Conservation (phyloP, 2,888 invertebrate genomes). For the Tipula unca region DNA sequence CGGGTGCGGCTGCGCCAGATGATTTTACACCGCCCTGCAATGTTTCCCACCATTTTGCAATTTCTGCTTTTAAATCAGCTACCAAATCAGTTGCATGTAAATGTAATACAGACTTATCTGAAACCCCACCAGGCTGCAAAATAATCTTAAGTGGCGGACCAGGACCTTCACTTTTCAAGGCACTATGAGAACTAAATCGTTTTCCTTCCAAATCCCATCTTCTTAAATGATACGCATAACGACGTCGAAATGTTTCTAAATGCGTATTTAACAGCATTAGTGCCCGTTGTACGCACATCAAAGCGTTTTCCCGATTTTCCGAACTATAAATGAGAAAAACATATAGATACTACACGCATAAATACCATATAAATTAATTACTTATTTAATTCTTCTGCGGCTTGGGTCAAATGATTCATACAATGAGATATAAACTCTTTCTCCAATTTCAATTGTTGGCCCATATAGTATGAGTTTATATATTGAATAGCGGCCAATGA, state of each 20-base stretch:
- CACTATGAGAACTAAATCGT: conserved; percentile 66
- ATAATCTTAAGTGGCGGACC: conserved; percentile 66
- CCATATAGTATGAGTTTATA: conserved; percentile 89
- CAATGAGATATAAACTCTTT: conserved; percentile 89
- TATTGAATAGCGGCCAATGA: conserved; percentile 93
- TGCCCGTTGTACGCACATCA: conserved; percentile 85
- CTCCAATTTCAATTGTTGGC: conserved; percentile 81
- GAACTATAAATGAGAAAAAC: conserved; percentile 29
- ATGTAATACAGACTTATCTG: conserved; percentile 73
- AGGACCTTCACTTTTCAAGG: conserved; percentile 43
- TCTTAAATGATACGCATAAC: conserved; percentile 81
- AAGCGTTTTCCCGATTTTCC: conserved; percentile 59
- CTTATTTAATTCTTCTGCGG: conserved; percentile 60
- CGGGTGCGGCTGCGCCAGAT: conserved; percentile 44
- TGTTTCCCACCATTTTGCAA: conserved; percentile 91
- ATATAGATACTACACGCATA: not conserved
- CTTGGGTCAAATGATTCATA: conserved; percentile 82
- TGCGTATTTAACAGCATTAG: conserved; percentile 82
- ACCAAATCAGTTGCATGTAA: conserved; percentile 81
- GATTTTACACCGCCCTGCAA: conserved; percentile 38
- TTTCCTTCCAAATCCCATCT: conserved; percentile 81
- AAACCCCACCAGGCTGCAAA: conserved; percentile 80
- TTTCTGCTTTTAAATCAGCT: conserved; percentile 86
- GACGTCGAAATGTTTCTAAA: conserved; percentile 80
- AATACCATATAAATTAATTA: conserved; percentile 24